Conservation (phyloP, 2,113 vertebrate genomes). For the Corythaeola cristata region DNA sequence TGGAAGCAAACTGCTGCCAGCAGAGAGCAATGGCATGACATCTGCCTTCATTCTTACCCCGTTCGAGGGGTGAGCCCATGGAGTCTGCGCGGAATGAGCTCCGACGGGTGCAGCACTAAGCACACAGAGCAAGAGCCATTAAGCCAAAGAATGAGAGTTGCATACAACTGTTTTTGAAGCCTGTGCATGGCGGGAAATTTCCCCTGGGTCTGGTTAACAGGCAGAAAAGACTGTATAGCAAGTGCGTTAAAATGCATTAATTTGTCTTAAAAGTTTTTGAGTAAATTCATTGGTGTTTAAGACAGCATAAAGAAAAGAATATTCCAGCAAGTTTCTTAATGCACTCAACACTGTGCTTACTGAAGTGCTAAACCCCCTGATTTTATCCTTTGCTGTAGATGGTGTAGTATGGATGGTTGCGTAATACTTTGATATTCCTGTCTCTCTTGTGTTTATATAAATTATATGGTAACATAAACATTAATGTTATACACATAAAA, state of each 20-base stretch:
- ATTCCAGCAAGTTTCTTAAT: not conserved
- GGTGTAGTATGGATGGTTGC: not conserved
- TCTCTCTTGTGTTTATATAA: not conserved
- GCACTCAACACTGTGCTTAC: not conserved
- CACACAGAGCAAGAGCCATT: not conserved
- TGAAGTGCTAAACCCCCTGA: fast-evolving
- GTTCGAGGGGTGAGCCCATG: fast-evolving
- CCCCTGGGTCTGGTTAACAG: not conserved
- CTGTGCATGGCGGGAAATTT: fast-evolving
- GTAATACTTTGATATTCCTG: not conserved
- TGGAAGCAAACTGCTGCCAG: not conserved
- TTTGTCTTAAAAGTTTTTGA: not conserved
- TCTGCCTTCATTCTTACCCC: not conserved
- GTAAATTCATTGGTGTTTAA: not conserved
- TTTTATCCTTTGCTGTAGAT: not conserved
- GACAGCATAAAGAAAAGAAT: not conserved
- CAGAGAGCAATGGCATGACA: not conserved
- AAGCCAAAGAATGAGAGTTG: not conserved
- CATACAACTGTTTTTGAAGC: not conserved
- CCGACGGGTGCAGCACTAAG: not conserved
- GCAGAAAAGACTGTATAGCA: not conserved
- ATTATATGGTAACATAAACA: not conserved
- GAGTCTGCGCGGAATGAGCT: not conserved
- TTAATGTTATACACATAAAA: fast-evolving
- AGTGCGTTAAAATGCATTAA: not conserved